These are phyloP conservation scores for Eristalis pertinax DNA, from an alignment of 2,888 invertebrate species.

Conservation along the genomic window DNA sequence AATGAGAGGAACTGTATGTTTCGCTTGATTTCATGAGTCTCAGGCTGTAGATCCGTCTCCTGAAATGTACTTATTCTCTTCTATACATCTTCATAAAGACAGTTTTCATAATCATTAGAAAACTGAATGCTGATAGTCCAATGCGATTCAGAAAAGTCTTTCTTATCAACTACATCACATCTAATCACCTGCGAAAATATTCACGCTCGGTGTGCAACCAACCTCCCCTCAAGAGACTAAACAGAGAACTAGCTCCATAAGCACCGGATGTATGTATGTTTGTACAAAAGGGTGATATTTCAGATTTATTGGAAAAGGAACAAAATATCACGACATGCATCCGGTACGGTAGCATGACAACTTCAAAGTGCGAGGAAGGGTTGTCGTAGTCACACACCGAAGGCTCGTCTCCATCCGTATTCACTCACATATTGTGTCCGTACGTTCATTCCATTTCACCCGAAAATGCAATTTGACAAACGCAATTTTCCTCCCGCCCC, in stretches of 20 bases:
- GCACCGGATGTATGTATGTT: neutral
- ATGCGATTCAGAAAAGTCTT: neutral
- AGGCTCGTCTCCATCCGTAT: conserved; percentile 7
- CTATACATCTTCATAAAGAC: no score
- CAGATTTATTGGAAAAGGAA: conserved; percentile 33
- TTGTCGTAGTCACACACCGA: conserved; percentile 19
- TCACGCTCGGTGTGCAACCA: neutral
- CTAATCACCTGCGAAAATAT: conserved; percentile 32
- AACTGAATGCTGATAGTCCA: neutral
- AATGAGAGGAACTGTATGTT: no score
- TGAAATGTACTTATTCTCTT: no score
- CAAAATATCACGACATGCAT: conserved; percentile 14
- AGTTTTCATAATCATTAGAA: no score
- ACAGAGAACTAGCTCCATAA: neutral
- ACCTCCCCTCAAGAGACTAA: neutral
- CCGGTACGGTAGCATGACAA: conserved; percentile 17
- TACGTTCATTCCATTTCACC: conserved; percentile 49
- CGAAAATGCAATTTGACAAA: conserved; percentile 68
- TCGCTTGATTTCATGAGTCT: no score
- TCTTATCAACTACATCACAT: conserved; percentile 22
- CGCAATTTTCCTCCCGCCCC: conserved; percentile 25
- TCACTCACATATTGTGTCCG: conserved; percentile 27
- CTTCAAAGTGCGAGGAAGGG: conserved; percentile 13
- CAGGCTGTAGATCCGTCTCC: no score
- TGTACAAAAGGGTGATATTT: conserved; percentile 11